Conservation (phyloP, 1,140 invertebrate species). For the Drosophila lowei region DNA sequence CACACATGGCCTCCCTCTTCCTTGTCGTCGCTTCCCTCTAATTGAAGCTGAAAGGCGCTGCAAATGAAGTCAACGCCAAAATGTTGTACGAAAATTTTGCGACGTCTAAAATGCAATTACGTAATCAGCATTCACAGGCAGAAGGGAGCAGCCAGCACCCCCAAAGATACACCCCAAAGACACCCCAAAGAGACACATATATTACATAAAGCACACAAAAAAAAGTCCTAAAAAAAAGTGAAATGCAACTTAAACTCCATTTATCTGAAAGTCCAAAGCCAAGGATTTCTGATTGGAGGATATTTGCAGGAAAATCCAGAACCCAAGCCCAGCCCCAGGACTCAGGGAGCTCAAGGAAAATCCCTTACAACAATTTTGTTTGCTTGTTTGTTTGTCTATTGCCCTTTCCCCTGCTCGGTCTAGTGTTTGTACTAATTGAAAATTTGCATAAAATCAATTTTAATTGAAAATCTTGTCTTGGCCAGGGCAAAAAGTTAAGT, state of each 20-base stretch:
- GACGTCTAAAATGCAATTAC: constrained; percentile 74
- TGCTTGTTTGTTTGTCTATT: constrained; percentile 37
- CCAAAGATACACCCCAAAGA: not conserved
- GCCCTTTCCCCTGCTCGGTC: constrained; percentile 1
- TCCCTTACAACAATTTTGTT: constrained; percentile 39
- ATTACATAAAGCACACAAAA: not conserved
- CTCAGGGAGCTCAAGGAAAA: not conserved
- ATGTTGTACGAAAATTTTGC: constrained; percentile 73
- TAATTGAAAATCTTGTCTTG: constrained; percentile 78
- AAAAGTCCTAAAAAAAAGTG: constrained; percentile 11
- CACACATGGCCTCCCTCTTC: not conserved
- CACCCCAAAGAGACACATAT: not conserved
- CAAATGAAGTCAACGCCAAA: constrained; percentile 80
- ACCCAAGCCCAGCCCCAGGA: not conserved
- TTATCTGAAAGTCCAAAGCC: constrained; percentile 70
- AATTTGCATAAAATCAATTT: constrained; percentile 82
- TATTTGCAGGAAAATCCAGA: constrained; percentile 18
- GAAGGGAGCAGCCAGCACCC: not conserved
- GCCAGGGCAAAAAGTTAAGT: constrained; percentile 65
- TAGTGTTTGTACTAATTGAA: constrained; percentile 68
- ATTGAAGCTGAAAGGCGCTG: constrained; percentile 76
- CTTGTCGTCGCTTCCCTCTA: constrained; percentile 26
- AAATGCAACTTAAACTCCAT: constrained; percentile 63
- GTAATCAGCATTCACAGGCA: constrained; percentile 72
- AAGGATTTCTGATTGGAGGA: constrained; percentile 5